Base-by-base conservation (phyloP, 2,797 vertebrate species). In the Chlorospingus semifuscus region DNA sequence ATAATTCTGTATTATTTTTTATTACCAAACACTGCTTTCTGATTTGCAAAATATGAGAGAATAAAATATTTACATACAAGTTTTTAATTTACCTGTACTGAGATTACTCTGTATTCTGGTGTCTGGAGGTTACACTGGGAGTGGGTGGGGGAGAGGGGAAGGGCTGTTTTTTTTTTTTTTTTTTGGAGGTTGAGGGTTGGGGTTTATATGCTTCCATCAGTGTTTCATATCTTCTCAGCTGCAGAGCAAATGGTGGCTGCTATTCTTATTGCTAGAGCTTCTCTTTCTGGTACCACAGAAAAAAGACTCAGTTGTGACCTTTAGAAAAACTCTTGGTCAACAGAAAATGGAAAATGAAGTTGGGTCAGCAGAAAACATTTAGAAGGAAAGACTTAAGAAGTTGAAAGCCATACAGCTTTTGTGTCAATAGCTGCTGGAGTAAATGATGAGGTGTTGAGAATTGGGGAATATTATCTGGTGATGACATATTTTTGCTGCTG, bases 1-100 rank as follows among this genome's bases (percentile, higher is more conserved):
- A 96, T 92, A 94, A 91, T 95, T 97, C 96, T 97, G 92, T 97
- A 94, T 98, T 97, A 97, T 98, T 98, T 97, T 98, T 98, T 98
- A 97, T 97, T 98, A 97, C 96, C 96, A 96, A 96, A 94, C 63
- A 96, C 92, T 97, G 95, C 97, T 98, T 98, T 97, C 94, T 98
- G 97, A 97, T 95, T 95, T 97, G 94, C 94, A 94, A 98, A 97
- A 80, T 95, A 97, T 15, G 88, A 96, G 83, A 96, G 94, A 98
- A 98, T 98, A 98, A 98, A 98, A 95, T 95, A 97, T 98, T 98
- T 97, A 94, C 97, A 93, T 97, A 97, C 90, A 88, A 85, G 59
- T 97, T 98, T 98, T 95, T 97, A 97, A 97, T 85, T 91, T 90
- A 90, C 42, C 59, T 86, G 79, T 91, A 57, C 83, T 72, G 90